Percentiles rank a stretch among this genome's conserved stretches.
These are phyloP conservation scores for Nyleta sp. DNA, from an alignment of 2,888 invertebrate genomes.

Conservation along the genomic window DNA sequence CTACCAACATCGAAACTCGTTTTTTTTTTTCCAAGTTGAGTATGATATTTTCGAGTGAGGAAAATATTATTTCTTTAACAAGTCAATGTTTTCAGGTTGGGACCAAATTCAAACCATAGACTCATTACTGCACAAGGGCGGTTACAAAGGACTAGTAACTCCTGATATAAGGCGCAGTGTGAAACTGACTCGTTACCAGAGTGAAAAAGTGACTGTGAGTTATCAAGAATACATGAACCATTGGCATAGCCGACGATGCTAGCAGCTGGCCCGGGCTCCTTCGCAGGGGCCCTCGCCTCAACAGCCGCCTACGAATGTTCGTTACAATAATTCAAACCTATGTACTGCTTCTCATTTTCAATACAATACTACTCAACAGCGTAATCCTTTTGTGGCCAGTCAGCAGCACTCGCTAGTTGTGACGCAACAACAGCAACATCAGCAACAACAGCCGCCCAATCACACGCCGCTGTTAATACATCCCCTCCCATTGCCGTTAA, in stretches of 20 bases:
- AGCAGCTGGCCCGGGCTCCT: conserved; percentile 87
- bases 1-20: too few relatives aligned
- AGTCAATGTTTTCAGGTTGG: conserved; percentile 89
- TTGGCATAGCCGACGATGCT: conserved; percentile 88
- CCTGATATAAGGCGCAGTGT: conserved; percentile 93
- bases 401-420: conserved; percentile 70
- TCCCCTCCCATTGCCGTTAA: conserved; percentile 68
- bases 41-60: too few relatives aligned
- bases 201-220: conserved; percentile 95
- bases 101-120: conserved; percentile 99
- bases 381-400: conserved; percentile 69
- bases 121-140: conserved; percentile 98
- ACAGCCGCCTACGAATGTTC: conserved; percentile 70
- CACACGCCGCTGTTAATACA: conserved; percentile 71
- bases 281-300: conserved; percentile 72
- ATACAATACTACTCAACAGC: conserved; percentile 67
- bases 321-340: conserved; percentile 70
- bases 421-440: conserved; percentile 62
- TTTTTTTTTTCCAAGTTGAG: too few relatives aligned
- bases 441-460: conserved; percentile 59
- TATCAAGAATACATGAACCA: conserved; percentile 92
- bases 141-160: conserved; percentile 96
- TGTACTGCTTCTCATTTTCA: conserved; percentile 69
- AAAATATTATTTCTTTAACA: too few relatives aligned
- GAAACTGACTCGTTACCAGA: conserved; percentile 97